Evolutionary conservation across 2,113 vertebrate species (phyloP).

Genomic region (Gymnarchus niloticus): DNA sequence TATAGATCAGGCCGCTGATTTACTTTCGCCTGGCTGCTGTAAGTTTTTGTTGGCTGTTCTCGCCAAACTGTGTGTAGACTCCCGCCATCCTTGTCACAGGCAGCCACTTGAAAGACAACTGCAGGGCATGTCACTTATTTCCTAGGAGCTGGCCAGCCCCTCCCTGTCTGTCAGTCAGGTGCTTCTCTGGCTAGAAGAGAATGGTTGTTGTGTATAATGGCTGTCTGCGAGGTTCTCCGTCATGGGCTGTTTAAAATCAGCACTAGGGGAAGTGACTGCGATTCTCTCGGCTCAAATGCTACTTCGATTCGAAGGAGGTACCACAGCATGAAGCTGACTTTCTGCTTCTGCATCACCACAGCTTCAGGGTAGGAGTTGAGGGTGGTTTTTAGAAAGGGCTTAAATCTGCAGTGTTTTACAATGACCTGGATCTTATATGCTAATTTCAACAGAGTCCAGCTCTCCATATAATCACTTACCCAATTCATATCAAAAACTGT

Average conservation of each 20-base stretch:
- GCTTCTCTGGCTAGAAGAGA: background rate
- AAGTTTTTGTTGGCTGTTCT: background rate
- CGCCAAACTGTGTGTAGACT: background rate
- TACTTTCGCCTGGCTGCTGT: background rate
- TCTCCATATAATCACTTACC: background rate
- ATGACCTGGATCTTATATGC: background rate
- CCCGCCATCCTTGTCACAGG: background rate
- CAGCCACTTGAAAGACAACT: background rate
- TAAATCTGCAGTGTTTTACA: background rate
- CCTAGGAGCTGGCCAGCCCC: background rate
- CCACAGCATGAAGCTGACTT: background rate
- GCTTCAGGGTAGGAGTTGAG: background rate
- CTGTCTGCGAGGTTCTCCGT: background rate
- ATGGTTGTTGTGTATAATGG: background rate
- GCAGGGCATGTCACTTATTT: background rate
- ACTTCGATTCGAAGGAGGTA: background rate
- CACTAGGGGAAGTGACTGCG: background rate
- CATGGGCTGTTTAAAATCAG: conserved; percentile 6
- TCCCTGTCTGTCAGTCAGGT: background rate
- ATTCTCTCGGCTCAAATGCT: background rate
- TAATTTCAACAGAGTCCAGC: background rate
- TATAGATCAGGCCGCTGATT: background rate
- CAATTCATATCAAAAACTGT: background rate
- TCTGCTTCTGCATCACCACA: background rate
- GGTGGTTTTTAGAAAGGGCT: background rate